These are phyloP conservation scores for Dermochelys coriacea DNA, from an alignment of 2,797 vertebrate genomes.

Conservation along the genomic window DNA sequence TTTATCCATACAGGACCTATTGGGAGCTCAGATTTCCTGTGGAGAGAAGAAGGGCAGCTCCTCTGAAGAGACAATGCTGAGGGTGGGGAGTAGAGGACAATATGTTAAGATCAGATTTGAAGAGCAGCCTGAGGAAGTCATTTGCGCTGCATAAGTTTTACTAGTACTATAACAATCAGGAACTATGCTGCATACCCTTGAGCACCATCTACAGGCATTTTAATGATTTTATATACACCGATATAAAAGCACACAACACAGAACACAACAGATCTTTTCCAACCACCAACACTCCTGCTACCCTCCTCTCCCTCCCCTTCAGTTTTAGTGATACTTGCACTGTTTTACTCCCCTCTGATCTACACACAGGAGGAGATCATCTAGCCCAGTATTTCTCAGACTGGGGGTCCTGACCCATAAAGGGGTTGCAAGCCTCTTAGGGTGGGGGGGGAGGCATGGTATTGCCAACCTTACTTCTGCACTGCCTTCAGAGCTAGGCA, in stretches of 20 bases:
- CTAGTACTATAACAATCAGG: not conserved
- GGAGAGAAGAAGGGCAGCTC: not conserved
- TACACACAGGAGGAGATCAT: not conserved
- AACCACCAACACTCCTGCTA: not conserved
- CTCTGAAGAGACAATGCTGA: not conserved
- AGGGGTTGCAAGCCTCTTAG: not conserved
- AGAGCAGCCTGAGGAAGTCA: not conserved
- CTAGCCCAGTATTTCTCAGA: not conserved
- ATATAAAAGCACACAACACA: fast-evolving
- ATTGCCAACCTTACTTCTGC: not conserved
- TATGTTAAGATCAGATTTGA: not conserved
- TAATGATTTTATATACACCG: not conserved
- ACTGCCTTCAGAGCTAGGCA: not conserved
- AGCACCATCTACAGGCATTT: not conserved
- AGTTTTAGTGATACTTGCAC: not conserved
- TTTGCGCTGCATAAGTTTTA: not conserved
- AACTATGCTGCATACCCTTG: not conserved
- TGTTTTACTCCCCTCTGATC: not conserved
- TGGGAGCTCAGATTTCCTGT: not conserved
- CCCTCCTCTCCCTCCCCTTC: not conserved
- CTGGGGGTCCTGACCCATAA: not conserved
- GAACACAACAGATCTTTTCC: not conserved
- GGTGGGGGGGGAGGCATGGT: not conserved
- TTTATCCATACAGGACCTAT: not conserved
- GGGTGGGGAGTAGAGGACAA: not conserved